phyloP scores from a whole-genome alignment of 2,113 vertebrate species.

The Bos indicus region DNA sequence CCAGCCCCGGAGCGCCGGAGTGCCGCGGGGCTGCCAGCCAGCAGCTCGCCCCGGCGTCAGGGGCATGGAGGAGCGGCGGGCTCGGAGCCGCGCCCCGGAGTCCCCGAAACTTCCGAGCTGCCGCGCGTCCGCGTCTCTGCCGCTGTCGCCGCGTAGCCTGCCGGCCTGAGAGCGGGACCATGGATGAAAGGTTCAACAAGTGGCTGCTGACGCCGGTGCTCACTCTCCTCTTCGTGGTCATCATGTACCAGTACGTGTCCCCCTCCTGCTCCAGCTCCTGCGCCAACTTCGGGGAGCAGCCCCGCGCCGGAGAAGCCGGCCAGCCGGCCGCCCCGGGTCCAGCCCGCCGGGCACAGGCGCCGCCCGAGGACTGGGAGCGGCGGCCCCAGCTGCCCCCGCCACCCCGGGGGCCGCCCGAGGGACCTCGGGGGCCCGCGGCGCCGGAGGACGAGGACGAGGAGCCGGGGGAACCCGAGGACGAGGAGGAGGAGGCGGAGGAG shows the following conservation, averaged over 20 bases:
- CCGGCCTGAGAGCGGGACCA: constrained; percentile 76
- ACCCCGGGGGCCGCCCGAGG: constrained; percentile 55
- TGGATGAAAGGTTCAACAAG: constrained; percentile 96
- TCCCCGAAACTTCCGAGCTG: constrained; percentile 64
- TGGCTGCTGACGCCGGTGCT: constrained; percentile 92
- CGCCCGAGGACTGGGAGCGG: constrained; percentile 58
- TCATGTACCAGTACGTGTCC: constrained; percentile 93
- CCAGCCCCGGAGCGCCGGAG: background rate
- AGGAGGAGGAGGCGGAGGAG: constrained; percentile 22
- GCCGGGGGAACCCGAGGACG: background rate
- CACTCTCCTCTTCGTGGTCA: constrained; percentile 93
- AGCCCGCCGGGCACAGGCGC: constrained; percentile 76
- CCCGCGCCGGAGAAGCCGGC: constrained; percentile 82
- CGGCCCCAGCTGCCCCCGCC: constrained; percentile 59
- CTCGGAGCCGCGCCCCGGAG: constrained; percentile 67
- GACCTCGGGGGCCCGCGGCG: background rate
- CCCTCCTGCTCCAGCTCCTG: constrained; percentile 68
- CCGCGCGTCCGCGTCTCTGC: constrained; percentile 44
- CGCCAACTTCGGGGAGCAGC: constrained; percentile 74
- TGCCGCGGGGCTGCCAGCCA: constrained; percentile 45
- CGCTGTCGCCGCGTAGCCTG: constrained; percentile 18
- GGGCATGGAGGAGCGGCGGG: constrained; percentile 71
- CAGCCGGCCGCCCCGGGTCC: constrained; percentile 81
- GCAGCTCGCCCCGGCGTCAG: constrained; percentile 47
- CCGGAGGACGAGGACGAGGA: constrained; percentile 50